phyloP scores from a whole-genome alignment of 2,797 vertebrate genomes.

The Gymnodraco acuticeps region DNA sequence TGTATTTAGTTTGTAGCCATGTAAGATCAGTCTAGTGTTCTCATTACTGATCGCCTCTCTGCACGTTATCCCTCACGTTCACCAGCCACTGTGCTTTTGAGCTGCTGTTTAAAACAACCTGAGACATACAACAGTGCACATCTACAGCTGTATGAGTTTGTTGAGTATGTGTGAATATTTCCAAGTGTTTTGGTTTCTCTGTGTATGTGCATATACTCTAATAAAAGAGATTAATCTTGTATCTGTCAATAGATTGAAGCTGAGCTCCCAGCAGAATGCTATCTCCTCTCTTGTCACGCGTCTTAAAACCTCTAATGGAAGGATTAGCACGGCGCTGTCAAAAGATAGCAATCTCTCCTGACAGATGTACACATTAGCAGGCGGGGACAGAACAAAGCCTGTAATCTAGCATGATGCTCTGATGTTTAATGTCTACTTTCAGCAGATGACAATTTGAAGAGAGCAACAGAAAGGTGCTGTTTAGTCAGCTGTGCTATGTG shows the following conservation, averaged over 20 bases:
- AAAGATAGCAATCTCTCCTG: conserved; percentile 51
- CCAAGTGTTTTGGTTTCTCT: background rate
- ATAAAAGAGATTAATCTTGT: conserved; percentile 49
- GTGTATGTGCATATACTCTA: conserved; percentile 22
- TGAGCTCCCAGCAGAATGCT: conserved; percentile 31
- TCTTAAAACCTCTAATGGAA: conserved; percentile 50
- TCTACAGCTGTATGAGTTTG: background rate
- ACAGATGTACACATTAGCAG: conserved; percentile 39
- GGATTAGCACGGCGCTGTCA: conserved; percentile 46
- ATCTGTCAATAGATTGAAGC: conserved; percentile 55
- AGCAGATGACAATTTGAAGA: conserved; percentile 18
- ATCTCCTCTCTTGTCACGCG: conserved; percentile 48
- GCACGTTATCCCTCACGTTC: background rate
- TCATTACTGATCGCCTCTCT: no score
- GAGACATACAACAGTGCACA: conserved; percentile 16
- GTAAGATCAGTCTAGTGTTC: no score
- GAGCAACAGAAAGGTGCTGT: background rate
- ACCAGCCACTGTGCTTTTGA: conserved; percentile 46
- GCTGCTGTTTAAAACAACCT: conserved; percentile 30
- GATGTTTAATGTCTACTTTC: conserved; percentile 15
- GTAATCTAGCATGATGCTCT: conserved; percentile 15
- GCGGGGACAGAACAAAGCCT: conserved; percentile 9
- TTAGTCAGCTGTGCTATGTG: background rate
- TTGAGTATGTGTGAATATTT: background rate
- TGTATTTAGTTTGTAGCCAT: no score